A percentile compares a stretch with the other conserved stretches of the same genome.
Conservation (phyloP, 2,113 vertebrate genomes). For the Dendrocopos noguchii region DNA sequence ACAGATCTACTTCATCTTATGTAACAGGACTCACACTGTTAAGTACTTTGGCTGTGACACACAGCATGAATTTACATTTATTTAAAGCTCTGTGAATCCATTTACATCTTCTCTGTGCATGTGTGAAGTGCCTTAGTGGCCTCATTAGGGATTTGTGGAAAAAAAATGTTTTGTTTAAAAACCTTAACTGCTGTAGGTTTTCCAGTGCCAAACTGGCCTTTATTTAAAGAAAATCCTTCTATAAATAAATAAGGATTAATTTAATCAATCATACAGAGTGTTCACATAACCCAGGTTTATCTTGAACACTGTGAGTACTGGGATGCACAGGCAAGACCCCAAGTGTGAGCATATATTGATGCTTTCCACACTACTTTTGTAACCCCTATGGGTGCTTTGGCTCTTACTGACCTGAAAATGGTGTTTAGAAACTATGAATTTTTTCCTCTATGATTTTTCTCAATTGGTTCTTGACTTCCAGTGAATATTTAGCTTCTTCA, state of each 20-base stretch:
- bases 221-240: background rate
- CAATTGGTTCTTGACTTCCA: background rate
- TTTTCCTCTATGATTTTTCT: background rate
- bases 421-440: background rate
- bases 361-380: background rate
- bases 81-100: background rate
- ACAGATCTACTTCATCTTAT: background rate
- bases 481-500: background rate
- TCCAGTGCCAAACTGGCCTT: background rate
- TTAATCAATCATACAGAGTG: background rate
- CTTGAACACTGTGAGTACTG: background rate
- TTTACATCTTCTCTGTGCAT: background rate
- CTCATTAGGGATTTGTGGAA: background rate
- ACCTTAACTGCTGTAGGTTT: background rate
- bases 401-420: background rate
- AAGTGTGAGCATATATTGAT: background rate
- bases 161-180: background rate
- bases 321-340: background rate
- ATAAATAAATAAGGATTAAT: background rate
- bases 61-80: background rate
- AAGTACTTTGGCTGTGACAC: background rate
- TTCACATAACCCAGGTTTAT: background rate
- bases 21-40: background rate
- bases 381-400: background rate
- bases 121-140: background rate